A percentile compares a stretch with the other conserved stretches of the same genome.
phyloP scores from a whole-genome alignment of 2,888 invertebrate genomes.

The Aspidiotus rigidus region DNA sequence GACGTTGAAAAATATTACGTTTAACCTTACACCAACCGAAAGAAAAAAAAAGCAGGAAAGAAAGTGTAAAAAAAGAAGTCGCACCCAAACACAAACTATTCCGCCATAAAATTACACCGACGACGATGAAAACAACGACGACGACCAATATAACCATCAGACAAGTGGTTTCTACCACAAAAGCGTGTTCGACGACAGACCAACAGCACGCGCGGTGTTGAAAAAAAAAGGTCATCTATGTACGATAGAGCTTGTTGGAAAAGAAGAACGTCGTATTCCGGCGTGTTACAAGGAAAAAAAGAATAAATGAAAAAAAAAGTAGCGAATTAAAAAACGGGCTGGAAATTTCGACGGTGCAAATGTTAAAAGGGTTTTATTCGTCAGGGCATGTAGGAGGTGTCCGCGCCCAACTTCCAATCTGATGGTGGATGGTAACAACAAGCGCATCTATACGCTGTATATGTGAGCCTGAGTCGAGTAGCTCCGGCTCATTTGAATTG shows the following conservation, averaged over 20 bases:
- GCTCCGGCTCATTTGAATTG: conserved; percentile 32
- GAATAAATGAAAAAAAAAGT: neutral
- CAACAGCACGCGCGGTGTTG: too few species aligned
- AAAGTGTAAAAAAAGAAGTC: neutral
- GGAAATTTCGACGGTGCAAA: conserved; percentile 31
- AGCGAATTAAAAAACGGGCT: conserved; percentile 30
- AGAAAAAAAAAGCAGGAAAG: too few species aligned
- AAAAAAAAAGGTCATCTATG: neutral
- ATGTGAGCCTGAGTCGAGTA: conserved; percentile 31
- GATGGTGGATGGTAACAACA: conserved; percentile 9
- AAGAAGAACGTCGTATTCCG: too few species aligned
- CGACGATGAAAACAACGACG: neutral
- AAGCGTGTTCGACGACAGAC: neutral
- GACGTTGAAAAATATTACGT: neutral
- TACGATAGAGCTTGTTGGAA: too few species aligned
- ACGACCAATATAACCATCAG: neutral
- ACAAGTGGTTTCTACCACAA: neutral
- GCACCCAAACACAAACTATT: conserved; percentile 2
- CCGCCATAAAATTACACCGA: neutral
- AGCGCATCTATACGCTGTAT: conserved; percentile 16
- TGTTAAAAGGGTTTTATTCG: conserved; percentile 28
- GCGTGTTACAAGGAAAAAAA: neutral
- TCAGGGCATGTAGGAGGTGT: conserved; percentile 5
- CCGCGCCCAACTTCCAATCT: conserved; percentile 18
- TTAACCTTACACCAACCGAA: neutral